These are phyloP conservation scores for Eupsilia transversa DNA, from an alignment of 2,888 invertebrate genomes.

Conservation along the genomic window DNA sequence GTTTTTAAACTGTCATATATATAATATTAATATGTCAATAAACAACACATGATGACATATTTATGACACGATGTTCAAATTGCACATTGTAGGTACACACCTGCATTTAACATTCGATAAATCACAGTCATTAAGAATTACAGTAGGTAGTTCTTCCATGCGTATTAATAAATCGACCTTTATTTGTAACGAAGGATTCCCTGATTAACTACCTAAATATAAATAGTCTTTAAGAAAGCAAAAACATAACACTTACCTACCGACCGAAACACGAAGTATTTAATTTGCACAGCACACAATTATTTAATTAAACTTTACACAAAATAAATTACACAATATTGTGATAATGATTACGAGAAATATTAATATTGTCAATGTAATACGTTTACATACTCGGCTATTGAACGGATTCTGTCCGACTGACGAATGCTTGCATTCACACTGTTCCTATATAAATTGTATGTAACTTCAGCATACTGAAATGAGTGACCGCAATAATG, in stretches of 20 bases:
- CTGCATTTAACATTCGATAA: too few relatives aligned
- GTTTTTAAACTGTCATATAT: neutral
- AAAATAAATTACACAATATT: neutral
- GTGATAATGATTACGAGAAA: neutral
- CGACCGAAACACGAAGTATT: neutral
- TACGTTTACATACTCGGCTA: neutral
- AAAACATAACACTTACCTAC: constrained; percentile 28
- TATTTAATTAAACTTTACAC: neutral
- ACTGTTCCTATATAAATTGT: neutral
- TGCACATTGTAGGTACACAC: neutral
- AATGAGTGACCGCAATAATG: neutral
- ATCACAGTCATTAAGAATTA: neutral
- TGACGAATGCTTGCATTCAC: neutral
- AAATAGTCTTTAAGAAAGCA: neutral
- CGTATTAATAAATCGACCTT: neutral
- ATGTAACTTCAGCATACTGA: constrained; percentile 11
- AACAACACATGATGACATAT: neutral
- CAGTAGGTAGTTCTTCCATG: too few relatives aligned
- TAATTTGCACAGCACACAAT: neutral
- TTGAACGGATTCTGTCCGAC: neutral
- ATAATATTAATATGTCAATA: neutral
- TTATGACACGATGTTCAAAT: neutral
- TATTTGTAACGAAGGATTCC: neutral
- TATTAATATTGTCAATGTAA: neutral
- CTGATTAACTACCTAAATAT: too few relatives aligned